A percentile compares a stretch with the other conserved stretches of the same genome.
Evolutionary conservation across 2,797 vertebrate genomes (phyloP).

Genomic region (Scolopax rusticola): DNA sequence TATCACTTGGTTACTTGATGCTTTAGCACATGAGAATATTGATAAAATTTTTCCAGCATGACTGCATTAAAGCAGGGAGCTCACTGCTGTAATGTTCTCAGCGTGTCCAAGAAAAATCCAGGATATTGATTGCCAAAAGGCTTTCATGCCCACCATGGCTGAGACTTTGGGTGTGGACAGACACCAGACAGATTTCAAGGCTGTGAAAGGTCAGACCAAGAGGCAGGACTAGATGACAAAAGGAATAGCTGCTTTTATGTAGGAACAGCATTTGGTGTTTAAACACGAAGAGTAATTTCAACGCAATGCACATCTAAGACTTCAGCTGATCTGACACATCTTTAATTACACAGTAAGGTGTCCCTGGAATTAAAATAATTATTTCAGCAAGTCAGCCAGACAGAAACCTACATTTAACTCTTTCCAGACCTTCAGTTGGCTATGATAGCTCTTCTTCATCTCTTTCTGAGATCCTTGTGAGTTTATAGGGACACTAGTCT

Average conservation of each 20-base stretch:
- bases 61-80: not conserved
- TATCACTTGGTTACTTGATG: not conserved
- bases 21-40: not conserved
- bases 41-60: not conserved
- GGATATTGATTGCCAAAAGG: not conserved
- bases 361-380: not conserved
- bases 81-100: not conserved
- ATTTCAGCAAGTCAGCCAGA: not conserved
- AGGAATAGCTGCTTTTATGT: not conserved
- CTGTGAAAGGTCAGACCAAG: not conserved
- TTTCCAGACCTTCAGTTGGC: not conserved
- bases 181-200: not conserved
- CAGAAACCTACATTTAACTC: not conserved
- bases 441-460: not conserved
- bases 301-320: not conserved
- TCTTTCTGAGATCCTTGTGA: not conserved
- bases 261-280: not conserved
- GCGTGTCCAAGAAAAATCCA: not conserved
- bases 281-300: not conserved
- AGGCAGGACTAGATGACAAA: not conserved
- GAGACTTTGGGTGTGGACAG: not conserved
- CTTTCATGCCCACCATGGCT: not conserved
- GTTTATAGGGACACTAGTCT: not conserved
- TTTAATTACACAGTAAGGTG: not conserved
- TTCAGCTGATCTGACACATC: not conserved